Conservation (phyloP, 2,113 vertebrate species). For the Carassius gibelio region DNA sequence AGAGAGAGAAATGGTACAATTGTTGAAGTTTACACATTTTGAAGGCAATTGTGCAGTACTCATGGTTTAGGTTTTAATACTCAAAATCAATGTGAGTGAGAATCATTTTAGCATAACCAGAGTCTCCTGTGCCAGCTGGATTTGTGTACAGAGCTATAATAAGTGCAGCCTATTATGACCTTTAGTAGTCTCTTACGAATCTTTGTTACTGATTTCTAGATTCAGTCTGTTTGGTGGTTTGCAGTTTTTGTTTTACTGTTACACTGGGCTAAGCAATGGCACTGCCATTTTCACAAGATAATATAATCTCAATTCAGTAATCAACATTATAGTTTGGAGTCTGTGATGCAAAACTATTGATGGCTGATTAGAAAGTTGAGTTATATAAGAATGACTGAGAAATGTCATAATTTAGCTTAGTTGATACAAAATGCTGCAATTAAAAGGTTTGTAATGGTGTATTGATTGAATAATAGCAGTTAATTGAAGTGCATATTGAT, state of each 20-base stretch:
- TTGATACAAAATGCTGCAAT: too few species aligned
- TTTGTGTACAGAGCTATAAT: not conserved
- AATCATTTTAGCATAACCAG: not conserved
- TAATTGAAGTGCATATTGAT: slow-evolving; percentile 17
- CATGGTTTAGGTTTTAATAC: not conserved
- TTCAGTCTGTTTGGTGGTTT: not conserved
- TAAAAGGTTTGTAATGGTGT: not conserved
- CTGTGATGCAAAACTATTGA: not conserved
- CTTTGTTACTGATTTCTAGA: too few species aligned
- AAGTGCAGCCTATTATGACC: not conserved
- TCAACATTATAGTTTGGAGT: not conserved
- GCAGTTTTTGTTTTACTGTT: not conserved
- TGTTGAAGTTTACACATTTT: too few species aligned
- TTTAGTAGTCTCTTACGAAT: not conserved
- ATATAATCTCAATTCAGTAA: not conserved
- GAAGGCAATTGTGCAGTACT: not conserved
- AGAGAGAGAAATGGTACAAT: too few species aligned
- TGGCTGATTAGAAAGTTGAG: not conserved
- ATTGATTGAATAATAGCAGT: slow-evolving; percentile 4
- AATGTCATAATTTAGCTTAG: too few species aligned
- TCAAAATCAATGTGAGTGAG: not conserved
- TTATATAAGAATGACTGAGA: not conserved
- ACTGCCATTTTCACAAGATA: not conserved
- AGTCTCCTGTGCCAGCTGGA: not conserved
- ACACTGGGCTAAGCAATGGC: not conserved